Evolutionary conservation across 2,113 vertebrate species (phyloP).

Genomic region (Rhinoderma darwinii): DNA sequence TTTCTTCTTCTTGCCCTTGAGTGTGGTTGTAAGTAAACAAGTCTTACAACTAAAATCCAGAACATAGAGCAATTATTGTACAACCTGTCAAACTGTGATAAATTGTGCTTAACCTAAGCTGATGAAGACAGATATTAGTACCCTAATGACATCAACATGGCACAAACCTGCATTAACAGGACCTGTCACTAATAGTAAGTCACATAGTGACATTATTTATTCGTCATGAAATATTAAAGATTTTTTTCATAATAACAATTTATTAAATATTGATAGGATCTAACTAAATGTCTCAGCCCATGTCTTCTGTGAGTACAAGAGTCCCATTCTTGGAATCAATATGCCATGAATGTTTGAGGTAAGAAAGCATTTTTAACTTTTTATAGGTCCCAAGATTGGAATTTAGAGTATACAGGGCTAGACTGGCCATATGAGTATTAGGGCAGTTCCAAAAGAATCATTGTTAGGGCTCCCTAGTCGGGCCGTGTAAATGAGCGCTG

Average conservation of each 20-base stretch:
- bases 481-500: no score
- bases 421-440: no score
- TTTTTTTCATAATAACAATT: background rate
- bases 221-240: background rate
- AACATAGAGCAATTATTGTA: no score
- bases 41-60: background rate
- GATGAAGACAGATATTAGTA: background rate
- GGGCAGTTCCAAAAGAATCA: no score
- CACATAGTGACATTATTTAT: background rate
- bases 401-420: background rate
- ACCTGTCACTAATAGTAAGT: background rate
- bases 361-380: background rate
- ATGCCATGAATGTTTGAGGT: background rate
- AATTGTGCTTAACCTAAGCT: slow-evolving; percentile 7
- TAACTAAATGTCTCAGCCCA: background rate
- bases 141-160: background rate
- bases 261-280: background rate
- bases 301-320: background rate
- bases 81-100: background rate
- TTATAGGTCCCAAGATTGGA: background rate
- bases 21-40: background rate
- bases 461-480: no score
- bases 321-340: background rate
- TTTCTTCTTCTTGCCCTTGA: background rate
- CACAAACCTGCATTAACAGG: background rate